Base-by-base conservation (phyloP, 2,888 invertebrate species). In the Drosophila histrio region DNA sequence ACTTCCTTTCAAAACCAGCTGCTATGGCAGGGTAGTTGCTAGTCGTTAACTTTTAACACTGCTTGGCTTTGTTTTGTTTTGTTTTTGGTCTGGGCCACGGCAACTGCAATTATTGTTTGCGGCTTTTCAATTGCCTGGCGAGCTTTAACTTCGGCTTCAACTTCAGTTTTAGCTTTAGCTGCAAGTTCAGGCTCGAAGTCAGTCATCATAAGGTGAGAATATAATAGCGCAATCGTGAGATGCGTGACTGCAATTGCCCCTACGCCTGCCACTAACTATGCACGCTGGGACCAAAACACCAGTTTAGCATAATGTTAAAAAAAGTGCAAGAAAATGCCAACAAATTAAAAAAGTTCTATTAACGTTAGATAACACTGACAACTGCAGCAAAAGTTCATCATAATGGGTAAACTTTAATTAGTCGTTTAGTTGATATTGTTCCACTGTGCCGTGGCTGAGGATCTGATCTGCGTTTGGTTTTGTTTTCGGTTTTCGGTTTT, bases 211-310 rank as follows among this genome's bases (percentile, higher is more conserved):
- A 87, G 88, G 87, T 87, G 79, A 86, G 89, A 84, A 87, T 84
- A 89, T 91, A 91, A 91, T 91, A 89, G 91, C 89, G 89, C 87
- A 89, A 89, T 91, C 91, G 91, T 91, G 91, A 91, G 90, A 90
- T 91, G 91, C 91, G 91, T 91, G 91, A 91, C 90, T 90, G 82
- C 87, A 84, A 87, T 85, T 84, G 84, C 82, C 85, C 65, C 82
- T 85, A 87, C 87, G 77, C 84, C 87, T 75, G 64, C 68, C 64
- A 50, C 61, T 34, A 71, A 62, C 77, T 57, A 54, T 38, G 56
- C 60, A 85, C 83, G 44, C 39, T 80, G 82, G 68, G 7, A 0
- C 32, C n/a, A 26, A 26, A 6, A n/a, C 11, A 7, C 3, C 3
- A 2, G 1, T 38, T 17, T 3, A 26, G n/a, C 11, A n/a, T 13